Evolutionary conservation across 2,113 vertebrate genomes (phyloP).

Genomic region (Gymnorhina tibicen): DNA sequence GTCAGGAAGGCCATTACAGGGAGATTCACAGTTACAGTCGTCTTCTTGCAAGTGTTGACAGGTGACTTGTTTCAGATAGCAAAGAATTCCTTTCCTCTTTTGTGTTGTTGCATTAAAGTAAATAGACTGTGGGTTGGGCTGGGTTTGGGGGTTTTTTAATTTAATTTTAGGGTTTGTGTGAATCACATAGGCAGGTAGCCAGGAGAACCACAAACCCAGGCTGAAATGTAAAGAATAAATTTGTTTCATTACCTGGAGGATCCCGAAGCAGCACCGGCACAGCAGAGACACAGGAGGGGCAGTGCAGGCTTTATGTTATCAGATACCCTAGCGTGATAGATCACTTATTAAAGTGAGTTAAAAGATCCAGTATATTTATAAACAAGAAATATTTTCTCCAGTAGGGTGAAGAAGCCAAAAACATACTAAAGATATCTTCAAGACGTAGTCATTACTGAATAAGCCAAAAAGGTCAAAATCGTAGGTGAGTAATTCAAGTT

Average conservation of each 20-base stretch:
- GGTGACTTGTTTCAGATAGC: not conserved
- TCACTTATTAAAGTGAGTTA: not conserved
- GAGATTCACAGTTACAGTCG: not conserved
- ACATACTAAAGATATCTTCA: not conserved
- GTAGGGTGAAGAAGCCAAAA: not conserved
- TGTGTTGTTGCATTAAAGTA: not conserved
- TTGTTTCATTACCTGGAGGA: not conserved
- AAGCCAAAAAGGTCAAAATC: not conserved
- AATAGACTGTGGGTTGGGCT: not conserved
- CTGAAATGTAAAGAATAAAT: not conserved
- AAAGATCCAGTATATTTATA: not conserved
- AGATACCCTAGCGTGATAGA: not conserved
- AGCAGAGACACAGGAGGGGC: fast-evolving
- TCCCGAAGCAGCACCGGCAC: not conserved
- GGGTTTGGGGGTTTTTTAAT: not conserved
- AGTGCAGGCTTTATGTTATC: not conserved
- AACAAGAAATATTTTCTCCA: not conserved
- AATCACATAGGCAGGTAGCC: fast-evolving
- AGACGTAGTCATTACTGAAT: not conserved
- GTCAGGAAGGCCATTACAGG: not conserved
- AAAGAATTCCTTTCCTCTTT: not conserved
- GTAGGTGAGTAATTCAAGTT: not conserved
- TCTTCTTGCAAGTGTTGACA: not conserved
- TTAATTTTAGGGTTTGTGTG: fast-evolving
- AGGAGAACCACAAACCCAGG: not conserved